Evolutionary conservation across 2,888 invertebrate species (phyloP), one percentile per base, ranked within the genome.

Genomic region (Lasioglossum leucozonium): DNA sequence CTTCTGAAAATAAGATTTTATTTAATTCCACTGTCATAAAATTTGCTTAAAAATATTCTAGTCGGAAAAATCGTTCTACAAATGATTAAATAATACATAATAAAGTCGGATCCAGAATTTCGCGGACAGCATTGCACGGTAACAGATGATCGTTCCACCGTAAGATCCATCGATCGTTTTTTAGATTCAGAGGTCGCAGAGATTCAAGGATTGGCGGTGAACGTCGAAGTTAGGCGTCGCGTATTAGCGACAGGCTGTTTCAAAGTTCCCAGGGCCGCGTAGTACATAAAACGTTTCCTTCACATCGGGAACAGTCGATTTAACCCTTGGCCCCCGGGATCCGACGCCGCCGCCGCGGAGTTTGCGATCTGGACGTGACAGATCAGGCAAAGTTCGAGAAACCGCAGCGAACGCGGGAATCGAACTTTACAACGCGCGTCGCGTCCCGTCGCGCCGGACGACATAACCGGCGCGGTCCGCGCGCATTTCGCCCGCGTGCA

Each of bases 401-500:
- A 87, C 88, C 89, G 84, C 89, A 88, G 87, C 81, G 85, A 88
- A 79, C 84, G 85, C 81, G 86, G 81, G 89, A 89, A 89, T 89
- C 89, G 89, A 87, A 89, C 88, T 87, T 89, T 88, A 88, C 82
- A 80, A 83, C 81, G 67, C 58, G 40, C 80, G 40, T 67, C 30
- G 71, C 26, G 62, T 22, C 58, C 26, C 80, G 40, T 67, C 30
- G 71, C 26, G 62, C 16, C 81, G 77, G 11, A 2, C 82, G 88
- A 84, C 88, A 80, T 89, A 89, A 89, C 88, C 16, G 76, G 58
- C 81, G 71, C 77, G 76, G 76, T 18, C 65, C 34, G 34, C n/a
- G 65, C 67, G 37, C 37, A 37, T 37, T 18, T 22, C 37, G 22
- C 37, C 58, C 58, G 65, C 34, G 65, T 34, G 82, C 78, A 83